Base-by-base conservation (phyloP, 2,888 invertebrate species). In the Zele albiditarsus region DNA sequence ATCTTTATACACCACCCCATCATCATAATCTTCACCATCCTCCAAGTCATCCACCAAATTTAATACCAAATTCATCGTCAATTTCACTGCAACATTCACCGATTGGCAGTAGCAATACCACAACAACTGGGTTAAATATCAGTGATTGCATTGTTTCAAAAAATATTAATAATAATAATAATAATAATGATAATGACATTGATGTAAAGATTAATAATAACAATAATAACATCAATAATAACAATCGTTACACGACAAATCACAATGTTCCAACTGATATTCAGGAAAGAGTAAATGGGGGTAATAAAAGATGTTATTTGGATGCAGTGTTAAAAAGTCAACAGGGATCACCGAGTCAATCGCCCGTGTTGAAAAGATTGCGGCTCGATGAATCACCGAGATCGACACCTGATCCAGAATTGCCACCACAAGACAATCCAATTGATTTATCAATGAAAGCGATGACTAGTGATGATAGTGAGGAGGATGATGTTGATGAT, bases 371-470 rank as follows among this genome's bases (percentile, higher is more conserved):
- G 2, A 74, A 75, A 46, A 80, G 83, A 73, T 77, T 79, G 12
- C 72, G 71, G 57, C 81, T 85, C 67, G 79, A 80, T 68, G 62
- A 75, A 62, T 82, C 91, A 88, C 78, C 90, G 88, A 69, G 90
- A 87, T 74, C 74, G 49, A 53, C 90, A 89, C 74, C 91, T 89
- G n/a, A 90, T 89, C 10, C 89, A 87, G 60, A 91, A 89, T 79
- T 88, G 0, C 90, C 90, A 0, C 87, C 91, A 0, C 95, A 95
- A 85, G 95, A 95, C 80, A 93, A 94, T 85, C 96, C 96, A 1
- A 95, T 96, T 87, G 96, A 96, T 86, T 89, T 96, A 79, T 95
- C 95, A 49, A 94, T 95, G 90, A 94, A 94, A 84, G 92, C 93
- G 0, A 60, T 74, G 12, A 53, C 70, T 84, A 20, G 87, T 85